phyloP scores from a whole-genome alignment of 2,797 vertebrate genomes.

The Chloroceryle amazona region DNA sequence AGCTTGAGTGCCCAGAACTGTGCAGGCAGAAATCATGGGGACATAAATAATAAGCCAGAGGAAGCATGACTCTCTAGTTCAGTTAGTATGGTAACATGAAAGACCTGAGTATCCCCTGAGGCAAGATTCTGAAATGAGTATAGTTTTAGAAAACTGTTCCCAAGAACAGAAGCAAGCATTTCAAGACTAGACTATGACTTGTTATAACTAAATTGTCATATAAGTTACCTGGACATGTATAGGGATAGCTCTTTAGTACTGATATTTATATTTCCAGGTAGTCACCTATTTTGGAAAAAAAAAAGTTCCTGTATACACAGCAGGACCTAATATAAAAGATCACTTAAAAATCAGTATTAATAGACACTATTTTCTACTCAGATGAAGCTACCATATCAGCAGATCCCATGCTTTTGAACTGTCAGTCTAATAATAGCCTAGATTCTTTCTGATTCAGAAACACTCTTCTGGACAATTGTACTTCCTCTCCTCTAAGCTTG shows the following conservation, averaged over 20 bases:
- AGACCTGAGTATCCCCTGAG: not conserved
- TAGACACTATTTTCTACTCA: not conserved
- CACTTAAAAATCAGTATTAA: not conserved
- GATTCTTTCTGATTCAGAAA: not conserved
- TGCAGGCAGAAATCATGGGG: not conserved
- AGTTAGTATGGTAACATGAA: not conserved
- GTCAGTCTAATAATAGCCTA: not conserved
- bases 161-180: not conserved
- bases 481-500: not conserved
- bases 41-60: not conserved
- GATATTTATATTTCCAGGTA: not conserved
- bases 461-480: not conserved
- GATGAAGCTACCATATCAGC: not conserved
- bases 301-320: not conserved
- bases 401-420: not conserved
- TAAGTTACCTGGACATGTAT: not conserved
- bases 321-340: not conserved
- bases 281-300: not conserved
- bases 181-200: not conserved
- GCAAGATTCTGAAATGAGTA: not conserved
- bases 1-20: not conserved
- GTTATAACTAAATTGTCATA: not conserved
- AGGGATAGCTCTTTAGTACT: not conserved
- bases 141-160: not conserved
- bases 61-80: not conserved